Percentiles rank a stretch among this genome's conserved stretches.
phyloP scores from a whole-genome alignment of 2,888 invertebrate species.

The Leistus spinibarbis region DNA sequence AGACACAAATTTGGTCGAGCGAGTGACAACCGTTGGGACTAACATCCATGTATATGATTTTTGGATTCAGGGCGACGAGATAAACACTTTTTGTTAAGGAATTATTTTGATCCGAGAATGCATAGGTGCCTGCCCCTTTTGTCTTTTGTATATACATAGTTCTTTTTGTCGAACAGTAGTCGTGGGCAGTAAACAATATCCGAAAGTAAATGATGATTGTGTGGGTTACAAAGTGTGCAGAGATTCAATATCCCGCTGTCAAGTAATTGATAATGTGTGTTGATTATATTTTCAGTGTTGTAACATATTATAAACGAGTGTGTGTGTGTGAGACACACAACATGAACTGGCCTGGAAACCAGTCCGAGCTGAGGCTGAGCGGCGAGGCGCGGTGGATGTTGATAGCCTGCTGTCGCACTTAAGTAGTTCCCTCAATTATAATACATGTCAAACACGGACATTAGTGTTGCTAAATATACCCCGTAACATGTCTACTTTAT shows the following conservation, averaged over 20 bases:
- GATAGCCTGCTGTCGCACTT: conserved; percentile 55
- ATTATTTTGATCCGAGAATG: too few relatives aligned
- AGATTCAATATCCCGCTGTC: conserved; percentile 34
- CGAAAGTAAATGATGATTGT: neutral
- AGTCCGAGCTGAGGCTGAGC: conserved; percentile 44
- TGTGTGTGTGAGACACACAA: neutral
- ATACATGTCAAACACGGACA: conserved; percentile 55
- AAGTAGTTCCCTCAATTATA: conserved; percentile 56
- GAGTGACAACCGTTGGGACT: too few relatives aligned
- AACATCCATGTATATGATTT: too few relatives aligned
- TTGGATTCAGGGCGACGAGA: too few relatives aligned
- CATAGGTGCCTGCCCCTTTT: too few relatives aligned
- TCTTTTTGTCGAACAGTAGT: neutral
- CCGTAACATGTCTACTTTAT: conserved; percentile 54
- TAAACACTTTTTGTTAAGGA: too few relatives aligned
- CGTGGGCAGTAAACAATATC: neutral
- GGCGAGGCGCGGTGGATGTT: conserved; percentile 52
- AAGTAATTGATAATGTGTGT: conserved; percentile 39
- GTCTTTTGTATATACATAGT: too few relatives aligned
- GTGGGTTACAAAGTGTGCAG: conserved; percentile 12
- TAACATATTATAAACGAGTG: conserved; percentile 16
- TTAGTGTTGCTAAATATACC: conserved; percentile 55
- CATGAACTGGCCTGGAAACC: neutral
- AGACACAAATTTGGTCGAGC: too few relatives aligned
- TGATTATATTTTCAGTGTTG: conserved; percentile 5